Evolutionary conservation across 92 coral and sea anemone genomes (phyloP), one percentile per base, ranked within the genome.

Genomic region (Palythoa heliodiscus): DNA sequence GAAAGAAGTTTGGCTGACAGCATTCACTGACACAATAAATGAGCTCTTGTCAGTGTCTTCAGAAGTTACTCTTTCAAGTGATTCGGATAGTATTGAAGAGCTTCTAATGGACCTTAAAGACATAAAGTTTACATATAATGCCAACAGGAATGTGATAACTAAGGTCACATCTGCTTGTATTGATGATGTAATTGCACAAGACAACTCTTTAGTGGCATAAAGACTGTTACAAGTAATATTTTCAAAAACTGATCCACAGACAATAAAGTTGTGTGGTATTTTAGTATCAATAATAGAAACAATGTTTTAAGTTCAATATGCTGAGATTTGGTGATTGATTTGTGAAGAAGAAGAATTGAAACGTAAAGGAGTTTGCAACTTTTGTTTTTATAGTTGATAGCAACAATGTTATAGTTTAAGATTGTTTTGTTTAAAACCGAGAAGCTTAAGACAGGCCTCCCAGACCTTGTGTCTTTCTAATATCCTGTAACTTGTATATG

Each of bases 1-100:
- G 76, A 82, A 87, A 76, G 91, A 88, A 83, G 73, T 84, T 48
- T 87, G 91, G 93, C 87, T 87, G 58, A 91, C 91, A 52, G 91
- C 89, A 22, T 91, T 91, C 88, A 87, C 89, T 53, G 70, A 87
- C 40, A 78, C 74, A n/a, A 73, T 90, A 39, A 57, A 83, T 73
- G 47, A 73, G 54, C 88, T 87, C 48, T 87, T 88, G 55, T 74
- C 80, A 39, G 71, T 75, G 76, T 88, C 89, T 77, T 52, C 61
- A 50, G 69, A 82, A 24, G 74, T 90, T n/a, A 60, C 90, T 70
- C 87, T 85, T 60, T 58, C 47, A 60, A 86, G 90, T 74, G 76
- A 86, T 75, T 86, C 87, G 47, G 92, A 89, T 50, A 24, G 78
- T 73, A 89, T 79, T 71, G 92, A 89, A 87, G 90, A 82, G 76